Base-by-base conservation (phyloP, 2,888 invertebrate species). In the Acanthacorydalis orientalis region DNA sequence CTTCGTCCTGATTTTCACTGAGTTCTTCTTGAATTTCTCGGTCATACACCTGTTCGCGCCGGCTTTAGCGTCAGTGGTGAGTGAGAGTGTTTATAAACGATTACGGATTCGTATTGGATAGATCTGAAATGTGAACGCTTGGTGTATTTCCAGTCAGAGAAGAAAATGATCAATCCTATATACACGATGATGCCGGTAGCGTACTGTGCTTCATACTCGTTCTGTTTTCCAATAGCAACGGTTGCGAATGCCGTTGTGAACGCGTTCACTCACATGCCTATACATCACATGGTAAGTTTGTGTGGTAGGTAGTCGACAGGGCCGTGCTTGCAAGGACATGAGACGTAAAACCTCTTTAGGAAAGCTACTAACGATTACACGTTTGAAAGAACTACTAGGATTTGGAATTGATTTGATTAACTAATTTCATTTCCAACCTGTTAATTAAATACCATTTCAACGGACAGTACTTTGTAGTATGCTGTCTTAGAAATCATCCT, bases 221-320 rank as follows among this genome's bases (percentile, higher is more conserved):
- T 92, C 74, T 90, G 90, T 73, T 73, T 95, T 64, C 93, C 92
- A 0, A 92, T 93, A n/a, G 91, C 91, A 43, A 93, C 93, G 0
- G 92, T 93, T 2, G 92, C 93, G 12, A 95, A 95, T 66, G 93
- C 93, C 4, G 87, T 96, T 50, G 91, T 86, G 0, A 86, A 87
- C 15, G 85, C 84, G 1, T 85, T 85, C 10, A 84, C 83, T 2
- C 78, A 80, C 56, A 86, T 89, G 66, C 77, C 76, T 52, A 83
- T 85, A 7, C 74, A 76, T 6, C 23, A 23, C 2, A 23, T 23
- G 23, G 23, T 23, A 23, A 23, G 23, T 23, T 23, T 23, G 2
- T 23, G 6, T 6, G 6, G 23, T 23, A 23, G 6, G 23, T 23
- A 23, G 23, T 23, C 23, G 3, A 2, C 6, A 23, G 6, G 2